Evolutionary conservation across 2,888 invertebrate species (phyloP).

Genomic region (Trisateles emortualis): DNA sequence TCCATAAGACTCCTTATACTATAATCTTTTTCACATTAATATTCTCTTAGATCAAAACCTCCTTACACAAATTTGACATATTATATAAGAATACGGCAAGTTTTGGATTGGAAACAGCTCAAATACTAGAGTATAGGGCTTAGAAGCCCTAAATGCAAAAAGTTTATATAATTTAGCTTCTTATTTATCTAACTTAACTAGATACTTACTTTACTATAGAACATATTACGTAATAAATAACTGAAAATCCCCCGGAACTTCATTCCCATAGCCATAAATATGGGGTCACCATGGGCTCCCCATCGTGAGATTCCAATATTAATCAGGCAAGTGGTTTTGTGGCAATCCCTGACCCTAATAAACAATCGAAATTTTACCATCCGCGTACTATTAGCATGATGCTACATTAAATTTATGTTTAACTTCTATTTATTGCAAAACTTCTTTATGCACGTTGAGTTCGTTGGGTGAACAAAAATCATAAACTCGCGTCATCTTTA

Average conservation of each 20-base stretch:
- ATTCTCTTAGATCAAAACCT: too few species aligned
- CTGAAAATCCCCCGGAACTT: slow-evolving; percentile 7
- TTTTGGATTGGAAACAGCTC: too few species aligned
- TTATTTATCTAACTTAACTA: neutral
- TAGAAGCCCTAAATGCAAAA: too few species aligned
- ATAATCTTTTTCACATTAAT: too few species aligned
- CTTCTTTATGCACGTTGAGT: too few species aligned
- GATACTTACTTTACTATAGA: neutral
- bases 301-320: slow-evolving; percentile 15
- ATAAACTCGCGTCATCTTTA: too few species aligned
- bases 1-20: too few species aligned
- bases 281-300: slow-evolving; percentile 4
- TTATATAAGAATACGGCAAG: too few species aligned
- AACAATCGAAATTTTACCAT: slow-evolving; percentile 11
- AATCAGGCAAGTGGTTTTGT: slow-evolving; percentile 13
- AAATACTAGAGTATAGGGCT: too few species aligned
- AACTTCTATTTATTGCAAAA: neutral
- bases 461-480: too few species aligned
- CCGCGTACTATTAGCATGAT: neutral
- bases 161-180: too few species aligned
- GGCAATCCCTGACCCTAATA: slow-evolving; percentile 11
- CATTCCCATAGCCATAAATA: slow-evolving; percentile 10
- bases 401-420: neutral
- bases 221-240: slow-evolving; percentile 7
- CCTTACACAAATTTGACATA: too few species aligned